Base-by-base conservation (phyloP, 2,797 vertebrate species). In the Sebastiscus tertius region DNA sequence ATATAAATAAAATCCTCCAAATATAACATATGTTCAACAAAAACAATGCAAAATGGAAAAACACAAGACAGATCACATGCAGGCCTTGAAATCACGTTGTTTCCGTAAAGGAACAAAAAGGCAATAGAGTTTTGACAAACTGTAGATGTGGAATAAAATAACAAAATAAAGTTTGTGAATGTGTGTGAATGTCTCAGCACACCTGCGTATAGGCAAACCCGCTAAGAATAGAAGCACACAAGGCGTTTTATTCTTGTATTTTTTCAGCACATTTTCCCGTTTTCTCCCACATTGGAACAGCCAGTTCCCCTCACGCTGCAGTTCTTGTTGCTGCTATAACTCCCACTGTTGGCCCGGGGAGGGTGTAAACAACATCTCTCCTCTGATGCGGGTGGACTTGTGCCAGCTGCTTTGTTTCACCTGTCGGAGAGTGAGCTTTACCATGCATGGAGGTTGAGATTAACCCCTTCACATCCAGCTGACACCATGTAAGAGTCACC, bases 311-410 rank as follows among this genome's bases (percentile, higher is more conserved):
- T 82, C 82, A 72, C 80, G 33, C 80, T 24, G 42, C 4, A 0
- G 11, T 46, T 74, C 69, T 64, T 33, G 56, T 70, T 86, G 75
- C 77, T 80, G 77, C 66, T 74, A 18, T 20, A 16, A 77, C 91
- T 88, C 91, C 92, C 89, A 91, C 90, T 75, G 69, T 72, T 77
- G 83, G 84, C 83, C 89, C 13, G 75, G 75, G 88, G 90, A 88
- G 49, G 72, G 82, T 86, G 86, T 82, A 87, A 84, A 92, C 89
- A 90, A 58, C 74, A 67, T 42, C 68, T 70, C 69, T 80, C 64
- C 33, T 74, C 52, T 36, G 26, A 49, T 75, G 49, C 70, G 58
- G 68, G 26, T 84, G 80, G 86, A 82, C 59, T 36, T 31, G 73
- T 72, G 78, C 80, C 82, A 88, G 84, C 64, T 49, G 72, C 77